Conservation (phyloP, 1,140 invertebrate species). For the Hylyphantes graminicola region DNA sequence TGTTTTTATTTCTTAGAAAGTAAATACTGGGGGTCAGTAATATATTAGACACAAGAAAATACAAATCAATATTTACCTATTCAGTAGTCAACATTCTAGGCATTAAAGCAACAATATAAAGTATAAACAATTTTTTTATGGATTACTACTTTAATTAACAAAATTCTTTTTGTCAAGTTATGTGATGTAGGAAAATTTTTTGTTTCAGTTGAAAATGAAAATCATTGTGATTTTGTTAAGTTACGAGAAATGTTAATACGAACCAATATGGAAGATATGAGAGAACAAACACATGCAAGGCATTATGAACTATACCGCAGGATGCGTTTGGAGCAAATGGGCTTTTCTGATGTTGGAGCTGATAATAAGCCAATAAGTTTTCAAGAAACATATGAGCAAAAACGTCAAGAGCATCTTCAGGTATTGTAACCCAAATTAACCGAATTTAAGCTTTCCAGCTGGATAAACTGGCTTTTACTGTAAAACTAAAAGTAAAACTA, state of each 20-base stretch:
- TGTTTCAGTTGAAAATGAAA: slow-evolving; percentile 89
- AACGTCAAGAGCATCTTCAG: slow-evolving; percentile 83
- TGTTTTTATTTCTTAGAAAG: too few species aligned
- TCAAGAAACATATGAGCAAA: slow-evolving; percentile 95
- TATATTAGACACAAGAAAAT: too few species aligned
- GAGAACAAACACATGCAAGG: slow-evolving; percentile 93
- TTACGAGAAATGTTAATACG: slow-evolving; percentile 97
- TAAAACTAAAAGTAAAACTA: too few species aligned
- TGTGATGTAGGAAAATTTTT: neutral
- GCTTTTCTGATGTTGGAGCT: slow-evolving; percentile 86
- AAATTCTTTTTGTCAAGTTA: too few species aligned
- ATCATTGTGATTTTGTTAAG: slow-evolving; percentile 99
- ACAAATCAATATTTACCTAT: too few species aligned
- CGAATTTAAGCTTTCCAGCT: too few species aligned
- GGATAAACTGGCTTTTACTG: too few species aligned
- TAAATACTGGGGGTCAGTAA: too few species aligned
- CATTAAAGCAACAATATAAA: too few species aligned
- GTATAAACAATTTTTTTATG: too few species aligned
- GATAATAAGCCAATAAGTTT: slow-evolving; percentile 75
- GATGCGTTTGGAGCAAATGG: slow-evolving; percentile 94
- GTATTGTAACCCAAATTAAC: slow-evolving; percentile 6
- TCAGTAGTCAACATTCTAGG: too few species aligned
- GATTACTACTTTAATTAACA: too few species aligned
- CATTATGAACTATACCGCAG: slow-evolving; percentile 99
- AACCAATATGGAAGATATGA: slow-evolving; percentile 99